phyloP scores from a whole-genome alignment of 2,888 invertebrate genomes.

The Pseudolycoriella hygida region DNA sequence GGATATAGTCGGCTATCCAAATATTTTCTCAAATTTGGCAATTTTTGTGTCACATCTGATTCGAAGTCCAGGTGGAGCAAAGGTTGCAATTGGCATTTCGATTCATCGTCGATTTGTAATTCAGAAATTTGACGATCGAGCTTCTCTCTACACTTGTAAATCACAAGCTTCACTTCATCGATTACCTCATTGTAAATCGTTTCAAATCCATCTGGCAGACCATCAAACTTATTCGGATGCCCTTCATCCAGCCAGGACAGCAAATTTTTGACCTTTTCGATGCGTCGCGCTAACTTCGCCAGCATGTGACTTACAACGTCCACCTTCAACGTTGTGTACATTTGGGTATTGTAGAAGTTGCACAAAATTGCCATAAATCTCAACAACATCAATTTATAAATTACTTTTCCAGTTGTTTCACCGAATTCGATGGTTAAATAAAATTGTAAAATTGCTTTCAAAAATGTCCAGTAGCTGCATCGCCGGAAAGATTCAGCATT shows the following conservation, averaged over 20 bases:
- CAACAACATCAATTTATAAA: background rate
- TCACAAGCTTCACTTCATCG: background rate
- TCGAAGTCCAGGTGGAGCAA: background rate
- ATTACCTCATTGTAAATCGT: background rate
- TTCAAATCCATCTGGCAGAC: too few species aligned
- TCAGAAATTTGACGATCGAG: background rate
- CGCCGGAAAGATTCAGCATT: background rate
- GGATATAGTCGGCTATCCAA: background rate
- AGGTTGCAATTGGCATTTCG: background rate
- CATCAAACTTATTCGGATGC: too few species aligned
- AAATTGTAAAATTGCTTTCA: background rate
- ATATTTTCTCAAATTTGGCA: background rate
- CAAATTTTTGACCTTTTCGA: background rate
- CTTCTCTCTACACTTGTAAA: background rate
- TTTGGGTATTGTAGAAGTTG: background rate
- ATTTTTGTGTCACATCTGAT: background rate
- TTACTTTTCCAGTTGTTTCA: background rate
- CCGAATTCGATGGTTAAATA: background rate
- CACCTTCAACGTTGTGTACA: background rate
- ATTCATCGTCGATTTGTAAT: background rate
- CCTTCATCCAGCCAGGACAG: too few species aligned
- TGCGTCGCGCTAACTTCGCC: background rate
- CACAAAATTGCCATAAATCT: background rate
- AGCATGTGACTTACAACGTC: background rate
- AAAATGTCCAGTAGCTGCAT: background rate